Evolutionary conservation across 2,888 invertebrate species (phyloP), one percentile per base, ranked within the genome.

Genomic region (Crematogaster levior): DNA sequence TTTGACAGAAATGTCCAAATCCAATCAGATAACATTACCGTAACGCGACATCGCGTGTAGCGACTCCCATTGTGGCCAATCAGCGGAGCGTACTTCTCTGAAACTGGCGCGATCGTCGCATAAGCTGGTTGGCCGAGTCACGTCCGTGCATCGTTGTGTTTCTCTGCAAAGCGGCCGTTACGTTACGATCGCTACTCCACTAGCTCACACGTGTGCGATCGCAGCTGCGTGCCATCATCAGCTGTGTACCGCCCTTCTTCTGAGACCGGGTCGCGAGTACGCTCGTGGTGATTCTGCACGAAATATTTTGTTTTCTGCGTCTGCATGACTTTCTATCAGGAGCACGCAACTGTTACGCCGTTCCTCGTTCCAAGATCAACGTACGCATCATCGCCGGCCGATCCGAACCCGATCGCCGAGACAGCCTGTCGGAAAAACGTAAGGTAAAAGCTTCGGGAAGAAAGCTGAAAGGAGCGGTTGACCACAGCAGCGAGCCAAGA

Each of bases 401-500:
- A 74, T 5, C 48, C 30, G 12, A 34, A 74, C 4, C 48, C 30
- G 12, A 34, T 61, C 61, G 61, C 24, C 48, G 34, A 37, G 46
- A 10, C 30, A 74, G 24, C 24, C 34, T 48, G 30, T 27, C 40
- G 66, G 34, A 2, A 1, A 27, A 53, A 53, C 68, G 68, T 9
- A 21, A 30, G 10, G 27, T 10, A 21, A 53, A 30, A n/a, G 30
- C 73, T 58, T 37, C 21, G 7, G 3, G 43, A 56, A 56, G 63
- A 95, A 95, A 87, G 95, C 95, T 81, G 95, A 95, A 89, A 95
- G 95, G 70, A 93, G 93, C 93, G 88, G 82, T 91, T 92, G 92
- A 95, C 94, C 92, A 86, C 92, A 87, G 94, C 95, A 95, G 95
- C 89, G 88, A 92, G 80, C 87, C 88, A 81, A 95, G 93, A 90